A percentile compares a stretch with the other conserved stretches of the same genome.
phyloP scores from a whole-genome alignment of 1,140 invertebrate genomes.

The Neodiprion pinetum region DNA sequence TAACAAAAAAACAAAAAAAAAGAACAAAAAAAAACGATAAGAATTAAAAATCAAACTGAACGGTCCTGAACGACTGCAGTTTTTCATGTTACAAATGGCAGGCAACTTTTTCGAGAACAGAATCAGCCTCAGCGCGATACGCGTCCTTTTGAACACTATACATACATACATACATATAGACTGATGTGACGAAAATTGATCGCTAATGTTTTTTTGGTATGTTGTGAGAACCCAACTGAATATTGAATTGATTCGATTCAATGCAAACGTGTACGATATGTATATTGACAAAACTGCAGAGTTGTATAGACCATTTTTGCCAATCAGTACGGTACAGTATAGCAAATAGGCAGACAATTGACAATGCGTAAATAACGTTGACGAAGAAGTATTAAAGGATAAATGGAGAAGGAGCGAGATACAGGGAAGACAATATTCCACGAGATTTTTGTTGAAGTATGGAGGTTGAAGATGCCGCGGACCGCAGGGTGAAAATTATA shows the following conservation, averaged over 20 bases:
- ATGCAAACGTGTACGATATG: too few relatives aligned
- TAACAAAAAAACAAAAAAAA: background rate
- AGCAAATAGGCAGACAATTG: background rate
- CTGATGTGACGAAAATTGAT: too few relatives aligned
- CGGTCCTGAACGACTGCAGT: background rate
- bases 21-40: background rate
- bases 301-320: background rate
- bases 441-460: background rate
- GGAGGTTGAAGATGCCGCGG: slow-evolving; percentile 3
- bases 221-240: too few relatives aligned
- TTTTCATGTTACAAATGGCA: background rate
- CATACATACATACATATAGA: too few relatives aligned
- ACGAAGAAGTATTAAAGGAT: background rate
- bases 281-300: background rate
- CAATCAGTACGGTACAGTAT: background rate
- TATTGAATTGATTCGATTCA: too few relatives aligned
- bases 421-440: background rate
- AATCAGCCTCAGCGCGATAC: too few relatives aligned
- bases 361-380: background rate
- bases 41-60: too few relatives aligned
- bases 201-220: too few relatives aligned
- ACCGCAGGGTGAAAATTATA: background rate
- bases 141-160: too few relatives aligned
- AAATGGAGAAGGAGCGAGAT: background rate
- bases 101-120: too few relatives aligned